Evolutionary conservation across 2,113 vertebrate species (phyloP).

Genomic region (Lota lota): DNA sequence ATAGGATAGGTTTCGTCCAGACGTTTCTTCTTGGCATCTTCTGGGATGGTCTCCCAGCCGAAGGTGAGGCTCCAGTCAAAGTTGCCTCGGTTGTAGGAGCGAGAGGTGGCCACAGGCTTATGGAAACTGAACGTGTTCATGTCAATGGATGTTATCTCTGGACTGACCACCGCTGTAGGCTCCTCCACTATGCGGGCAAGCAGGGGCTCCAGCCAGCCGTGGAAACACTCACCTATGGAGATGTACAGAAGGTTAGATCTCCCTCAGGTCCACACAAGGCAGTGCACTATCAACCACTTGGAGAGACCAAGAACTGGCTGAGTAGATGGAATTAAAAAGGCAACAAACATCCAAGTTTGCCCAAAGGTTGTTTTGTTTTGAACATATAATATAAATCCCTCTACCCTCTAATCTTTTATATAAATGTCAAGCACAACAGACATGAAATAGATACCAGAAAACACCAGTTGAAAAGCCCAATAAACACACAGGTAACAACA

Average conservation of each 20-base stretch:
- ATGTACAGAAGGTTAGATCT: neutral
- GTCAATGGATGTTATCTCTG: slow-evolving; percentile 90
- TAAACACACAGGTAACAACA: no score
- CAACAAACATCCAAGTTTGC: no score
- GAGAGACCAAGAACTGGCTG: neutral
- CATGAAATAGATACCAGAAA: no score
- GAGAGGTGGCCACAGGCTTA: slow-evolving; percentile 76
- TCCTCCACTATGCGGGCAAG: slow-evolving; percentile 87
- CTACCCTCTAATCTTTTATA: no score
- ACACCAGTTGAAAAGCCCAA: no score
- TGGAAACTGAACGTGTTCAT: slow-evolving; percentile 86
- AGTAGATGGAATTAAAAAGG: no score
- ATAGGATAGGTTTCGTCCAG: slow-evolving; percentile 93
- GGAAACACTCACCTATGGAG: slow-evolving; percentile 91
- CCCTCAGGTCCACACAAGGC: neutral
- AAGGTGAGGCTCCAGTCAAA: slow-evolving; percentile 96
- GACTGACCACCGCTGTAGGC: slow-evolving; percentile 88
- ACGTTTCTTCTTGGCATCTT: slow-evolving; percentile 74
- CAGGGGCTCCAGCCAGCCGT: slow-evolving; percentile 93
- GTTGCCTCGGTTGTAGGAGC: slow-evolving; percentile 86
- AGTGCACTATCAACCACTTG: neutral
- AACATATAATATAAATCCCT: no score
- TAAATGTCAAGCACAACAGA: no score
- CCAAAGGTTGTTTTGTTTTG: no score
- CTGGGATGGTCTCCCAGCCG: slow-evolving; percentile 85